Conservation (phyloP, 2,797 vertebrate genomes). For the Pseudochromis fuscus region DNA sequence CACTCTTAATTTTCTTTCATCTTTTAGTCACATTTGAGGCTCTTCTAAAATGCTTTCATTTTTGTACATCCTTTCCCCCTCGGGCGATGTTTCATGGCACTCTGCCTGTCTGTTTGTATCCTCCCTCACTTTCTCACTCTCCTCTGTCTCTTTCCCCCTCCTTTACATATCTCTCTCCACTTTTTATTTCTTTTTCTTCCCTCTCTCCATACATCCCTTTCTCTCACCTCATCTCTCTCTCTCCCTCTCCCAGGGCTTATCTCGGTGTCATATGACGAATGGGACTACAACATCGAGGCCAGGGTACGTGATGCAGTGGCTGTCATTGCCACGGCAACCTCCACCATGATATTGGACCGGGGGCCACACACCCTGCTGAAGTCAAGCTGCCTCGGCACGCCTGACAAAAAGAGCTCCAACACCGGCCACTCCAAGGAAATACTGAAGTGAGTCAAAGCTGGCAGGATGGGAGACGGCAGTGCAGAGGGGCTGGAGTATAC, state of each 20-base stretch:
- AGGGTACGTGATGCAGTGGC: constrained; percentile 98
- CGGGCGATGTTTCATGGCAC: constrained; percentile 47
- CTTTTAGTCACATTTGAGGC: constrained; percentile 34
- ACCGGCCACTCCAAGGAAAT: constrained; percentile 86
- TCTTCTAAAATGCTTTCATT: constrained; percentile 51
- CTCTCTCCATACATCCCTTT: constrained; percentile 20
- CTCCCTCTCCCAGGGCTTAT: constrained; percentile 87
- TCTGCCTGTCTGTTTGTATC: constrained; percentile 43
- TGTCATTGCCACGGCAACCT: constrained; percentile 98
- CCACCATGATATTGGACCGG: constrained; percentile 97
- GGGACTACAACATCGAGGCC: constrained; percentile 98
- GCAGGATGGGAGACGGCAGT: not conserved
- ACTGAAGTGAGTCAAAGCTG: constrained; percentile 81
- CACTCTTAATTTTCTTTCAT: constrained; percentile 42
- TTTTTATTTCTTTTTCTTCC: constrained; percentile 2
- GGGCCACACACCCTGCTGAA: constrained; percentile 96
- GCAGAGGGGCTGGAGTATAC: not conserved
- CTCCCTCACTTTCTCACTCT: constrained; percentile 40
- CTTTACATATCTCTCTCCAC: constrained; percentile 25
- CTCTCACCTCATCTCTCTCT: constrained; percentile 50
- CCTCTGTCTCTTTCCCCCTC: constrained; percentile 21
- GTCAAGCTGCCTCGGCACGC: constrained; percentile 95
- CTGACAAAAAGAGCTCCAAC: constrained; percentile 90
- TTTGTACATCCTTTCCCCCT: constrained; percentile 37
- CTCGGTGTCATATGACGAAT: constrained; percentile 98